Base-by-base conservation (phyloP, 2,888 invertebrate species). In the Ormyrus thymus region DNA sequence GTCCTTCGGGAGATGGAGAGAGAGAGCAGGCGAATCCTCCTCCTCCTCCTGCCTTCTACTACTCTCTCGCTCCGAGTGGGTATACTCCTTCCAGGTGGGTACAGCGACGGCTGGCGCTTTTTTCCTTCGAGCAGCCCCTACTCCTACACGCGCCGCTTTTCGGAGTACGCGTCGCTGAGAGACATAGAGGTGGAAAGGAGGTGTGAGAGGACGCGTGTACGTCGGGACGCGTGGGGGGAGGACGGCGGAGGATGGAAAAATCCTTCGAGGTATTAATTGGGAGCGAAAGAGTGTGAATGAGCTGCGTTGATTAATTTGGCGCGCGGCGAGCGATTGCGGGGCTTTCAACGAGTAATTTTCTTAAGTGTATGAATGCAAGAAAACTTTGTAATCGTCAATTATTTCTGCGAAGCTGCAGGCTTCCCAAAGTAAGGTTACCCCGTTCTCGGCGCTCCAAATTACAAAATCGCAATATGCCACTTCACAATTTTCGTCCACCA, bases 71-170 rank as follows among this genome's bases (percentile, higher is more conserved):
- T 29, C 29, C 29, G 29, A 29, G 29, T 4, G 29, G 29, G 29
- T 29, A 29, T 29, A 29, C 29, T 29, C 29, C 29, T 69, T 59
- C 56, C 50, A 61, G 43, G 43, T 10, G 45, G 45, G 29, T 29
- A 29, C 29, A 29, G 29, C 29, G 29, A 7, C 46, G 8, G 48
- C n/a, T 8, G n/a, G n/a, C 46, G 70, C 13, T 76, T 73, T 78
- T 62, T 73, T 66, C 64, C 48, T 58, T 56, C 6, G 15, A 53
- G 53, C 69, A 74, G 75, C 76, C 79, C 74, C 76, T 75, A 75
- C 76, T 79, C 76, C 77, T 79, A 76, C 78, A 76, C 78, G 43
- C 61, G 48, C 43, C n/a, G n/a, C 45, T 55, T 77, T 77, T 72
- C 59, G 9, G 29, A 55, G 58, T 55, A 68, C 61, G 11, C 51